Conservation (phyloP, 2,797 vertebrate genomes). For the Gouania willdenowi region DNA sequence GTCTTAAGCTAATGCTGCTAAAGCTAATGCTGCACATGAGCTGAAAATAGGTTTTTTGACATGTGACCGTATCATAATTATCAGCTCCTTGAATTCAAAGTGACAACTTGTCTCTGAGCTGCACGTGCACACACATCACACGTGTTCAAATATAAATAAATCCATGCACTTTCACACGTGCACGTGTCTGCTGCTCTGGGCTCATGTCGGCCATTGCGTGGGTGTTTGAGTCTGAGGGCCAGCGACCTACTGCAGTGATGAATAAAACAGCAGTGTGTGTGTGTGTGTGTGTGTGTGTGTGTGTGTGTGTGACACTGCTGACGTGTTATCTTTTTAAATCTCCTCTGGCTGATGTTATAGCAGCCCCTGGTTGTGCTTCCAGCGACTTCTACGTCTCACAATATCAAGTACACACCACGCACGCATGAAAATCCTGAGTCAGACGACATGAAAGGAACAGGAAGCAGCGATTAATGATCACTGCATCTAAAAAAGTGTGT, state of each 20-base stretch:
- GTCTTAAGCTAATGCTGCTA: too few relatives aligned
- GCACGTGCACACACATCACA: background rate
- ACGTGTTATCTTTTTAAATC: constrained; percentile 70
- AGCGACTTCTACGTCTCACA: constrained; percentile 11
- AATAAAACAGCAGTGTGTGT: constrained; percentile 75
- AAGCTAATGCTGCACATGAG: too few relatives aligned
- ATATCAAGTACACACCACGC: constrained; percentile 18
- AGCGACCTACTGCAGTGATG: constrained; percentile 72
- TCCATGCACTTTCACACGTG: constrained; percentile 7
- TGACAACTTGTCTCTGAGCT: too few relatives aligned
- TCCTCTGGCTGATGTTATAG: constrained; percentile 40
- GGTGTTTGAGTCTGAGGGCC: constrained; percentile 58
- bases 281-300: background rate
- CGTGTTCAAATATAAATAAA: constrained; percentile 3
- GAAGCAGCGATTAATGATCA: constrained; percentile 7
- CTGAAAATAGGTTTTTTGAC: too few relatives aligned
- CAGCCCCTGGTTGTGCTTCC: constrained; percentile 25
- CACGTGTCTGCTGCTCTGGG: constrained; percentile 21
- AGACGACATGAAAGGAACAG: constrained; percentile 1
- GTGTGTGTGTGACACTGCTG: constrained; percentile 59
- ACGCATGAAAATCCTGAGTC: constrained; percentile 20
- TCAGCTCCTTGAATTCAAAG: too few relatives aligned
- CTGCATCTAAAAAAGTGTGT: background rate
- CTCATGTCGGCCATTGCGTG: constrained; percentile 18
- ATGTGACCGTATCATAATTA: too few relatives aligned